Conservation (phyloP, 2,113 vertebrate genomes). For the Climacteris rufus region DNA sequence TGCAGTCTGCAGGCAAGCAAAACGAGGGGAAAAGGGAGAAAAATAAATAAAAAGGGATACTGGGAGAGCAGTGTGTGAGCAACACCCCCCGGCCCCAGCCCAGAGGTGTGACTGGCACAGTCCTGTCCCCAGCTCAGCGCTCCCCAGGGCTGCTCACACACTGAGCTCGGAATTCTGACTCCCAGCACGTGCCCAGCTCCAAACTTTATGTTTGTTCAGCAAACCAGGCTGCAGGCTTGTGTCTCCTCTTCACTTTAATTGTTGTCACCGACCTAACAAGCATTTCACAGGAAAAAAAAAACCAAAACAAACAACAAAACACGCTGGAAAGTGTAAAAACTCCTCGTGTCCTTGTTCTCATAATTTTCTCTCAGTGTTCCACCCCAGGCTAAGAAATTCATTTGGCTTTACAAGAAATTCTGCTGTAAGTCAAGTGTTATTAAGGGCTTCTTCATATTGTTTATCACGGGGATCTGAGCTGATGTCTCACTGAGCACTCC, state of each 20-base stretch:
- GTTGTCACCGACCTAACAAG: not conserved
- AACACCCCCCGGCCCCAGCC: not conserved
- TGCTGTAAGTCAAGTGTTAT: not conserved
- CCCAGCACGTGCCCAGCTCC: not conserved
- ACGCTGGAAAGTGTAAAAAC: not conserved
- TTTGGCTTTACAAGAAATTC: slow-evolving; percentile 3
- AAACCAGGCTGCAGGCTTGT: not conserved
- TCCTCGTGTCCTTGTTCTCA: not conserved
- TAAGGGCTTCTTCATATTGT: not conserved
- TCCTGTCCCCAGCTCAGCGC: fast-evolving
- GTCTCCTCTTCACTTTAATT: not conserved
- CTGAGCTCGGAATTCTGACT: not conserved
- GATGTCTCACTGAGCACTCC: not conserved
- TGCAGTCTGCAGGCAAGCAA: not conserved
- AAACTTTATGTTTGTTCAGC: not conserved
- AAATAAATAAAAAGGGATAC: not conserved
- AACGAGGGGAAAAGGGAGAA: not conserved
- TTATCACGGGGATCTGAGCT: not conserved
- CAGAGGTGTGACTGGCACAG: too few species aligned
- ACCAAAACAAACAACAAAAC: not conserved
- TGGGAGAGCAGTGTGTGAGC: not conserved
- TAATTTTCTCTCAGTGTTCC: not conserved
- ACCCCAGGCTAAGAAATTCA: slow-evolving; percentile 22
- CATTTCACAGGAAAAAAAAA: not conserved
- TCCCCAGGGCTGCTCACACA: not conserved